Evolutionary conservation across 1,140 invertebrate genomes (phyloP).

Genomic region (Ips typographus): DNA sequence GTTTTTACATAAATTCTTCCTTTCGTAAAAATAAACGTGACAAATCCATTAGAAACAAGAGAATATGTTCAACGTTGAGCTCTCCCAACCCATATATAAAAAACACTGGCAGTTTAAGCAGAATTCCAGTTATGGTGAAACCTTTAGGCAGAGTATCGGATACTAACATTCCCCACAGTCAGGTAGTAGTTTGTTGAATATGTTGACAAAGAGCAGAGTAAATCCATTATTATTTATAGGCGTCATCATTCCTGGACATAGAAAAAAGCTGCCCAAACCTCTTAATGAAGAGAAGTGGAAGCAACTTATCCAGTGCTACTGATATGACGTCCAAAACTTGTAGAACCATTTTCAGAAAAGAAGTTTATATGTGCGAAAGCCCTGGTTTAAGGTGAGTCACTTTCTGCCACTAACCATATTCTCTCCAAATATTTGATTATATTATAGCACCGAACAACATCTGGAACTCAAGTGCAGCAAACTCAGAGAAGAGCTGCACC

Average conservation of each 20-base stretch:
- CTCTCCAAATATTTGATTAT: background rate
- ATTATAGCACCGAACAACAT: constrained; percentile 11
- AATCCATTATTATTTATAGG: constrained; percentile 6
- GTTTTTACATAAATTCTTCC: background rate
- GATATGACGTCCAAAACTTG: constrained; percentile 16
- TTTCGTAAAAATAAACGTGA: background rate
- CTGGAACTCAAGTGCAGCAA: constrained; percentile 17
- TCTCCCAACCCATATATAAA: constrained; percentile 1
- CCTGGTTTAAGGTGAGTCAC: background rate
- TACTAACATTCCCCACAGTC: background rate
- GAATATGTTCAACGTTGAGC: constrained; percentile 11
- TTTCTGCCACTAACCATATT: background rate
- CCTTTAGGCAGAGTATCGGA: constrained; percentile 12
- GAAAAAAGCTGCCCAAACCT: constrained; percentile 34
- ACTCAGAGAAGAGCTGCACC: constrained; percentile 30
- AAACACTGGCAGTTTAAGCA: constrained; percentile 2
- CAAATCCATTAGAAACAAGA: background rate
- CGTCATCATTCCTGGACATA: background rate
- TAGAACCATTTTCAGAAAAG: constrained; percentile 22
- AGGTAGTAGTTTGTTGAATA: too few relatives aligned
- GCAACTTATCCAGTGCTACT: constrained; percentile 18
- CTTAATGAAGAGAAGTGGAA: constrained; percentile 22
- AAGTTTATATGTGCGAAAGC: constrained; percentile 2
- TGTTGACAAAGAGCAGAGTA: background rate
- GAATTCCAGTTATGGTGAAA: constrained; percentile 23